These are phyloP conservation scores for Anguilla obscura DNA, from an alignment of 2,797 vertebrate genomes.

Conservation along the genomic window DNA sequence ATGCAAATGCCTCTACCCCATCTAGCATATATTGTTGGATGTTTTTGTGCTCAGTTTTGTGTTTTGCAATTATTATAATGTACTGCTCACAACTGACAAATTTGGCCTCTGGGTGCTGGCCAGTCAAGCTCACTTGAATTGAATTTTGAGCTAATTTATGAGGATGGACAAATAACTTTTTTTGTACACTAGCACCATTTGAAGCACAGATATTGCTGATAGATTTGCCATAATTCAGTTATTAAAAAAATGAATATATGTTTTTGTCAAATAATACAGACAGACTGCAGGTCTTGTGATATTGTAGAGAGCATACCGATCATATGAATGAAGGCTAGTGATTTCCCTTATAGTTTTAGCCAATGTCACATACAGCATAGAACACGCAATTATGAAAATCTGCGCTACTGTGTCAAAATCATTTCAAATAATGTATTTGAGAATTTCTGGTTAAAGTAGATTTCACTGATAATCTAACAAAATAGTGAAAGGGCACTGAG, in stretches of 20 bases:
- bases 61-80: not conserved
- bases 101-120: not conserved
- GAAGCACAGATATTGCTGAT: not conserved
- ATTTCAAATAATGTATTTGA: not conserved
- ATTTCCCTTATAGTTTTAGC: no score
- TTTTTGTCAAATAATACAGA: not conserved
- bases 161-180: not conserved
- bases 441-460: not conserved
- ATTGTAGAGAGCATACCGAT: no score
- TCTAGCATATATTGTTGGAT: not conserved
- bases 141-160: not conserved
- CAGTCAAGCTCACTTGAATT: not conserved
- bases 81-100: not conserved
- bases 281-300: not conserved
- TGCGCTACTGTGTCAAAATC: no score
- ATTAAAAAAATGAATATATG: no score
- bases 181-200: not conserved
- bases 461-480: not conserved
- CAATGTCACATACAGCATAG: no score
- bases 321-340: no score
- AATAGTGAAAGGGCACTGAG: not conserved
- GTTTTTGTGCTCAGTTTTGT: not conserved
- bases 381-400: no score
- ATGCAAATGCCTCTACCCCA: not conserved
- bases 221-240: not conserved